A percentile compares a stretch with the other conserved stretches of the same genome.
Evolutionary conservation across 2,888 invertebrate genomes (phyloP).

Genomic region (Exephanes ischioxanthus): DNA sequence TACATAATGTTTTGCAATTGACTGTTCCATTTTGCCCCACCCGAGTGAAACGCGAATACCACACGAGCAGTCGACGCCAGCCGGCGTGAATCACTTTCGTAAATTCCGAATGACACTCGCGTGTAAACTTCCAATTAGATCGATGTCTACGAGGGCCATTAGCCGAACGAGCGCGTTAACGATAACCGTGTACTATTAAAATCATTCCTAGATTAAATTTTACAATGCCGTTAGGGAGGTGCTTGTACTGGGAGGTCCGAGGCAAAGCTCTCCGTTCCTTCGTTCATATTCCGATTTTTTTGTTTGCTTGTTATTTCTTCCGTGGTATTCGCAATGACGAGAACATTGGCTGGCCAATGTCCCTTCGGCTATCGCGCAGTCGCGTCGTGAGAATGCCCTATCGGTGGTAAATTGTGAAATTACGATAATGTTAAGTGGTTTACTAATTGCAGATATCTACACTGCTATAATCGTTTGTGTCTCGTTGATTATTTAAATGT

Average conservation of each 20-base stretch:
- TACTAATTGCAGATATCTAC: slow-evolving; percentile 64
- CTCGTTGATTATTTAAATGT: slow-evolving; percentile 54
- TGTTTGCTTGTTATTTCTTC: neutral
- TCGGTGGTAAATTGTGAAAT: slow-evolving; percentile 50
- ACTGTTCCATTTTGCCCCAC: slow-evolving; percentile 5
- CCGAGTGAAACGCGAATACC: slow-evolving; percentile 42
- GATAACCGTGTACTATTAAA: slow-evolving; percentile 66
- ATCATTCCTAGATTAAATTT: slow-evolving; percentile 58
- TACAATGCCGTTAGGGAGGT: slow-evolving; percentile 32
- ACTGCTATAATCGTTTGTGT: slow-evolving; percentile 46
- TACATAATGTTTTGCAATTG: neutral
- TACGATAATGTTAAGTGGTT: slow-evolving; percentile 64
- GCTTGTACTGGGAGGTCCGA: slow-evolving; percentile 57
- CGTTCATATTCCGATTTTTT: neutral
- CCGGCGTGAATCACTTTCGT: slow-evolving; percentile 60
- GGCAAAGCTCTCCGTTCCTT: neutral
- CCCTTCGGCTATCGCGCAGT: slow-evolving; percentile 20
- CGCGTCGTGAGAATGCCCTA: slow-evolving; percentile 38
- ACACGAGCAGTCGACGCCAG: slow-evolving; percentile 33
- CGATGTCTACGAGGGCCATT: slow-evolving; percentile 62
- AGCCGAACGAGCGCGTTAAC: slow-evolving; percentile 63
- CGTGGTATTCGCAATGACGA: slow-evolving; percentile 21
- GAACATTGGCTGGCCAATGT: slow-evolving; percentile 10
- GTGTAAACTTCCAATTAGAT: slow-evolving; percentile 72
- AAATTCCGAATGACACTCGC: slow-evolving; percentile 58